Evolutionary conservation across 2,888 invertebrate genomes (phyloP), one percentile per base, ranked within the genome.

Genomic region (Philonicus albiceps): DNA sequence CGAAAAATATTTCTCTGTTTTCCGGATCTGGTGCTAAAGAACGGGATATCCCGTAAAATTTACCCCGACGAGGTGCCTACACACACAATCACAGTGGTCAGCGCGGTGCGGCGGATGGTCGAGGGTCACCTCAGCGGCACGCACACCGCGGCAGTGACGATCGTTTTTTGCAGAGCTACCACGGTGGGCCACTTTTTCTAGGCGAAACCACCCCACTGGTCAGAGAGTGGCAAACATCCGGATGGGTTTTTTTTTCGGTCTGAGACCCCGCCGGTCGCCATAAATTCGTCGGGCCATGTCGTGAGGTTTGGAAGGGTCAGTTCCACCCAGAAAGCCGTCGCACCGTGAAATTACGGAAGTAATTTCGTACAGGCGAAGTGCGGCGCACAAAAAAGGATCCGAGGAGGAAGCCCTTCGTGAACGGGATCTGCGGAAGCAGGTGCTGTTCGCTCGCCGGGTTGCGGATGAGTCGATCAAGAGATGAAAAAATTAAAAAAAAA

Each of bases 251-350:
- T 37, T 78, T 16, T 13, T 40, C n/a, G 22, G n/a, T 19, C 22
- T 4, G 19, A 3, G 55, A 1, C 8, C 22, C 22, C 2, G 7
- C 11, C 64, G 22, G 3, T 49, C n/a, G 16, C 49, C 16, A 5
- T 49, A 55, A 55, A 55, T 64, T 64, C 11, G 2, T 22, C 8
- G 40, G 13, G 7, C 40, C 13, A 27, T 37, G 49, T 49, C 19
- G 11, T 27, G 40, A 83, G 34, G 27, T 83, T 85, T 85, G 85
- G 75, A 75, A 75, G 85, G 85, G 85, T 85, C 75, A 75, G 75
- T 85, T 85, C 72, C 85, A 85, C 72, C 72, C 84, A 85, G 73
- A 85, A 85, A 85, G 31, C 8, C 53, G 37, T 3, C 49, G 83
- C 53, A 31, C 22, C 53, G 83, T 83, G 34, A 64, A 64, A 83